Evolutionary conservation across 2,888 invertebrate species (phyloP), one percentile per base, ranked within the genome.

Genomic region (Pseudanteris insignis): DNA sequence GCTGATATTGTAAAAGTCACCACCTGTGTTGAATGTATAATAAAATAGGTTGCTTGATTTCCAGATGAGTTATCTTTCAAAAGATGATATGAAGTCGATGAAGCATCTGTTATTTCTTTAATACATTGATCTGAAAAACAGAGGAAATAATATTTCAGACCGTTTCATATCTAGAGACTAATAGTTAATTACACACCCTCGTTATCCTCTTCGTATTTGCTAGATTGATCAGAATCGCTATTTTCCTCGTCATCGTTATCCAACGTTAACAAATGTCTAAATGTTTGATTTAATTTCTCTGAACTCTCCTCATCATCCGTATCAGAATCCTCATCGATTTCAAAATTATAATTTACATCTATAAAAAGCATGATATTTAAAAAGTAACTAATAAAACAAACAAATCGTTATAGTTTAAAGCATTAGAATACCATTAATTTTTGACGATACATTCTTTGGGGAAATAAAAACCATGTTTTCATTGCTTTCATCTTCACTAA

Each of bases 201-300:
- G 15, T 78, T 77, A 34, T 81, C 81, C 28, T 63, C 77, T 25
- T 62, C 64, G 33, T 79, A 79, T n/a, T 77, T 77, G 60, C 80
- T 81, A 0, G 81, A 80, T 11, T 78, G 81, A 29, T 83, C 83
- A 2, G 81, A 81, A 60, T 83, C 83, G 41, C 81, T 82, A 8
- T 77, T 81, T 53, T 83, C 83, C 0, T 81, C 83, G 29, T 86
- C 87, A 65, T 86, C 86, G 44, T 85, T 86, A 50, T 86, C 86
- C 48, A 83, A 81, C 29, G 89, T 89, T 79, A 92, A 91, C 54
- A 92, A 80, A 81, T 90, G 89, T 9, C 88, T 87, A 62, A 90
- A 88, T n/a, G 89, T 89, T 38, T 85, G 85, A 0, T 88, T 85
- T 32, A 90, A 78, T 72, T 89, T 89, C 67, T 89, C 89, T 81